Percentiles rank a stretch among this genome's conserved stretches.
Conservation (phyloP, 1,140 invertebrate genomes). For the Apis dorsata region DNA sequence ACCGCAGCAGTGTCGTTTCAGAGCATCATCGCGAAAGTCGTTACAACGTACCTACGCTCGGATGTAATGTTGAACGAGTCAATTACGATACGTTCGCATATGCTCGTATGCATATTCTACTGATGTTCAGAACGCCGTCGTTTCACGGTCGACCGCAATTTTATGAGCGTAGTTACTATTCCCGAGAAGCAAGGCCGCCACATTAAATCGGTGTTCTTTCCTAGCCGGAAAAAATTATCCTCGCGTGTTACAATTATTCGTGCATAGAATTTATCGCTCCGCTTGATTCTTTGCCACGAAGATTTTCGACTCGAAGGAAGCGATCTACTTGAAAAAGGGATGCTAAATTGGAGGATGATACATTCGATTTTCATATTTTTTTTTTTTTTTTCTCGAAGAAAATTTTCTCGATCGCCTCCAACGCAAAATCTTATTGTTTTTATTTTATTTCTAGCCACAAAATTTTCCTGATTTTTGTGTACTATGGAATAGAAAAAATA, state of each 20-base stretch:
- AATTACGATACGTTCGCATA: constrained; percentile 7
- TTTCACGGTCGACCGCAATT: constrained; percentile 37
- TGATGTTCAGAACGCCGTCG: constrained; percentile 11
- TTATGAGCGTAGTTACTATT: constrained; percentile 40
- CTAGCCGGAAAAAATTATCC: not conserved
- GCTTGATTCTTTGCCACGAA: not conserved
- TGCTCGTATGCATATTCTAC: not conserved
- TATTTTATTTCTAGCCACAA: no score
- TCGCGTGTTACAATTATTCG: constrained; percentile 25
- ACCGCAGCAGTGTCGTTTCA: not conserved
- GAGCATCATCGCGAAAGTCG: not conserved
- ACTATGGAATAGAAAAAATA: no score
- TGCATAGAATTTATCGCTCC: not conserved
- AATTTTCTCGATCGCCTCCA: no score
- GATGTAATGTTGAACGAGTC: constrained; percentile 5
- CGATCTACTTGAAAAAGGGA: no score
- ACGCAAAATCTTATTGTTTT: no score
- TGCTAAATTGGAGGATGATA: no score
- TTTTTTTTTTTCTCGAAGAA: no score
- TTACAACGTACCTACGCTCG: not conserved
- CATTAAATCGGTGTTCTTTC: constrained; percentile 11
- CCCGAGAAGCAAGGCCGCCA: constrained; percentile 21
- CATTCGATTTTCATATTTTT: no score
- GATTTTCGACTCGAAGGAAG: not conserved
- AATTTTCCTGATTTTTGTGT: no score